Evolutionary conservation across 2,113 vertebrate species (phyloP).

Genomic region (Microtus pennsylvanicus): DNA sequence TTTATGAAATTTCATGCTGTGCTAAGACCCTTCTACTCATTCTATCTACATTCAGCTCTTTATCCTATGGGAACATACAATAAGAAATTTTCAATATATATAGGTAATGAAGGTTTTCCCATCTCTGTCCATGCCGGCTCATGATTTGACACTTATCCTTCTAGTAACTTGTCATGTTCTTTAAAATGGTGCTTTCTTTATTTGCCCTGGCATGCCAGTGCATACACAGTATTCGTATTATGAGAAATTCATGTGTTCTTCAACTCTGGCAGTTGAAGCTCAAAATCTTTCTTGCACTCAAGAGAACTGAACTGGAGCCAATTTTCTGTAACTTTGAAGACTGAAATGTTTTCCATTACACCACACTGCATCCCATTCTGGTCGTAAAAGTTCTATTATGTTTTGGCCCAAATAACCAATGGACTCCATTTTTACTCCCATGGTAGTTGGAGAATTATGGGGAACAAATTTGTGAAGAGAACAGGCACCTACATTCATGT

Average conservation of each 20-base stretch:
- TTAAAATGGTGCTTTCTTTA: background rate
- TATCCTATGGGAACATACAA: background rate
- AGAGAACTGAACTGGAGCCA: constrained; percentile 58
- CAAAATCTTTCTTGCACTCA: background rate
- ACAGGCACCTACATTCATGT: constrained; percentile 42
- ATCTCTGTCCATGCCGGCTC: background rate
- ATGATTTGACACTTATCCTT: no score
- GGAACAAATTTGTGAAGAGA: constrained; percentile 25
- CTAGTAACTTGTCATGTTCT: background rate
- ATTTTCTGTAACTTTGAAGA: constrained; percentile 53
- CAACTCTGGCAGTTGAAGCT: background rate
- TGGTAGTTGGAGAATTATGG: constrained; percentile 45
- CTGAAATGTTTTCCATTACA: constrained; percentile 19
- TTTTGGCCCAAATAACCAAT: constrained; percentile 67
- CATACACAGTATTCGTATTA: background rate
- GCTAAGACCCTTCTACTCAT: background rate
- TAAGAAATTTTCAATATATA: no score
- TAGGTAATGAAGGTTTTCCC: background rate
- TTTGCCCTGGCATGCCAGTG: background rate
- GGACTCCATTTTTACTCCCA: constrained; percentile 44
- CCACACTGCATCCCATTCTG: constrained; percentile 17
- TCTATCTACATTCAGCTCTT: background rate
- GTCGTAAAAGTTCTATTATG: constrained; percentile 49
- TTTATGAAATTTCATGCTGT: background rate
- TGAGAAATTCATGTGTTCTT: background rate